phyloP scores from a whole-genome alignment of 2,113 vertebrate genomes.

The Sarotherodon lohbergeri region DNA sequence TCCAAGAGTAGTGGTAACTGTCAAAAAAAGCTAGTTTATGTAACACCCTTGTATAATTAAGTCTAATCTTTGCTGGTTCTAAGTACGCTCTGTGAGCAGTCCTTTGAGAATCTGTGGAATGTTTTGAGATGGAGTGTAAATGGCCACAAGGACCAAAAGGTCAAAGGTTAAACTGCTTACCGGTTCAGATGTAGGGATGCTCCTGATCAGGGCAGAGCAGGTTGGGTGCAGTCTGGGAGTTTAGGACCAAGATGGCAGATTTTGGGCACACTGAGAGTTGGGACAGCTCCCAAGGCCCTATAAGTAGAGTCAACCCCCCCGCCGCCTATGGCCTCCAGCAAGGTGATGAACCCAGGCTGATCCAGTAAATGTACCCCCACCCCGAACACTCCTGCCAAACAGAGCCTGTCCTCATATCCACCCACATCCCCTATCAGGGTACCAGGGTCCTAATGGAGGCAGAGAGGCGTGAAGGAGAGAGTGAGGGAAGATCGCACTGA shows the following conservation, averaged over 20 bases:
- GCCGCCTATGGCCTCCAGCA: conserved; percentile 69
- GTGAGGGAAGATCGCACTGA: conserved; percentile 23
- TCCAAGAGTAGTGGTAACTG: background rate
- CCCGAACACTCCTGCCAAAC: background rate
- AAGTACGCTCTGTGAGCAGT: background rate
- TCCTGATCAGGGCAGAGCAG: conserved; percentile 17
- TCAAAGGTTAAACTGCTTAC: conserved; percentile 28
- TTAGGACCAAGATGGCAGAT: conserved; percentile 43
- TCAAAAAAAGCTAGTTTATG: background rate
- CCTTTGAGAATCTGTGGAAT: background rate
- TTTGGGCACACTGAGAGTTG: conserved; percentile 27
- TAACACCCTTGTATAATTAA: conserved; percentile 7
- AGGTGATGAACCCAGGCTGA: conserved; percentile 62
- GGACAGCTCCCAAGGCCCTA: conserved; percentile 2
- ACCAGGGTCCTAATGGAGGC: conserved; percentile 73
- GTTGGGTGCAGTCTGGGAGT: conserved; percentile 29
- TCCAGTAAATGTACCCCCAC: background rate
- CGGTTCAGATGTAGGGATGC: conserved; percentile 24
- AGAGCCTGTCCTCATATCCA: conserved; percentile 24
- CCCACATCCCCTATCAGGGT: conserved; percentile 23
- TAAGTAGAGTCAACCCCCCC: conserved; percentile 11
- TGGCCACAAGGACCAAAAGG: background rate
- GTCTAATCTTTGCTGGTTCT: background rate
- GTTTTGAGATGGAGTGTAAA: background rate
- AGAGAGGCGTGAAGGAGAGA: conserved; percentile 83